These are phyloP conservation scores for Maniola jurtina DNA, from an alignment of 1,140 invertebrate genomes.

Conservation along the genomic window DNA sequence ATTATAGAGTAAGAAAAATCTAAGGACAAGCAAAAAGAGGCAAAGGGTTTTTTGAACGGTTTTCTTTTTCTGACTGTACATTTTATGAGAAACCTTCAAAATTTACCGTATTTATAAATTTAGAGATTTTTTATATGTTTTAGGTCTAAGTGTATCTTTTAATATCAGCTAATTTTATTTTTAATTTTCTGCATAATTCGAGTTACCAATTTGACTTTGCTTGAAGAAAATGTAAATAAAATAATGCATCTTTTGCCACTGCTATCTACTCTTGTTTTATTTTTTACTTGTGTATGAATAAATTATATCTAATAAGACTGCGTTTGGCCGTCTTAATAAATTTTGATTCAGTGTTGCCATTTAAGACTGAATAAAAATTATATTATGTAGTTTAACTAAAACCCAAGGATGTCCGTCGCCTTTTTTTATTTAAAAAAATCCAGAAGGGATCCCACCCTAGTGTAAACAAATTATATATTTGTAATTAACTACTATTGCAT, in stretches of 20 bases:
- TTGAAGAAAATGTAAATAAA: constrained; percentile 67
- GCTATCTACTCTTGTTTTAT: constrained; percentile 33
- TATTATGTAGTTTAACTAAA: constrained; percentile 38
- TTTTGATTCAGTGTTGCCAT: constrained; percentile 62
- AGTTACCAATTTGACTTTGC: constrained; percentile 72
- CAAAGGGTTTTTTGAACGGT: constrained; percentile 71
- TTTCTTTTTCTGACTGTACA: constrained; percentile 65
- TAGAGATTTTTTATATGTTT: constrained; percentile 38
- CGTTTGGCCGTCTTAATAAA: constrained; percentile 21
- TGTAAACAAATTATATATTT: constrained; percentile 42
- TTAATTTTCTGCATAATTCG: constrained; percentile 64
- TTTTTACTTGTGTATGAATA: constrained; percentile 30
- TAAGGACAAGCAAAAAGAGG: constrained; percentile 75
- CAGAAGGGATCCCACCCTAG: constrained; percentile 67
- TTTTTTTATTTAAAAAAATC: constrained; percentile 36
- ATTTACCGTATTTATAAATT: constrained; percentile 57
- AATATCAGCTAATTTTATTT: constrained; percentile 48
- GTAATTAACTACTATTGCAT: constrained; percentile 51
- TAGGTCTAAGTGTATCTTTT: constrained; percentile 33
- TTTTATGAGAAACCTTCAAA: constrained; percentile 70
- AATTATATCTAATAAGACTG: constrained; percentile 32
- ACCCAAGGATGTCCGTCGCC: constrained; percentile 29
- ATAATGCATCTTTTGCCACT: constrained; percentile 37
- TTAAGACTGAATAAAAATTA: constrained; percentile 65
- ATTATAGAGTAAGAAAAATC: constrained; percentile 35